Evolutionary conservation across 2,113 vertebrate species (phyloP).

Genomic region (Leucoraja erinaceus): DNA sequence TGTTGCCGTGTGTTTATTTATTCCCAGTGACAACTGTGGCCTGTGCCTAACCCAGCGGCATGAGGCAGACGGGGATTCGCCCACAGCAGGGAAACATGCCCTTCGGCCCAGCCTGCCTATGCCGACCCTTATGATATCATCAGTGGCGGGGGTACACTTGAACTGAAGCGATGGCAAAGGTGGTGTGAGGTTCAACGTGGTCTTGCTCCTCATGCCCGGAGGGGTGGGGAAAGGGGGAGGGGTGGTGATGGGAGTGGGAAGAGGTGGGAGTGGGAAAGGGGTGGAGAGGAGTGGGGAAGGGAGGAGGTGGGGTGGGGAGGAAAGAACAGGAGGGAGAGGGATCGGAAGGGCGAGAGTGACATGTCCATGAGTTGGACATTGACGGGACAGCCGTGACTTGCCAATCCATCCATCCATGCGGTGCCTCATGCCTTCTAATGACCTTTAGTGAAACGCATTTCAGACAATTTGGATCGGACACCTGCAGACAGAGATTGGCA

Average conservation of each 20-base stretch:
- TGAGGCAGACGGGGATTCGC: background rate
- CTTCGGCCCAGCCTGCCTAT: no score
- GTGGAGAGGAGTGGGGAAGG: no score
- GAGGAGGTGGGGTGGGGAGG: no score
- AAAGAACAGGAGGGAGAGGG: background rate
- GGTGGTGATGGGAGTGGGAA: background rate
- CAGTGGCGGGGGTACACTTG: background rate
- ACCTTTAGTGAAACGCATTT: slow-evolving; percentile 9
- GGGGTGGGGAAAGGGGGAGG: no score
- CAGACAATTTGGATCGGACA: background rate
- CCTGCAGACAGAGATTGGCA: background rate
- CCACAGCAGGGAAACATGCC: no score
- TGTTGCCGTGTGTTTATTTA: slow-evolving; percentile 22
- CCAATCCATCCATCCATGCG: background rate
- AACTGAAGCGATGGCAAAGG: background rate
- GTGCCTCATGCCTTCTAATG: background rate
- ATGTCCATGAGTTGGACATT: no score
- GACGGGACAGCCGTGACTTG: background rate
- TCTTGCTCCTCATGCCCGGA: background rate
- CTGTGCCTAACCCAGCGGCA: background rate
- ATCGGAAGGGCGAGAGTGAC: background rate
- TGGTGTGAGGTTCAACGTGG: background rate
- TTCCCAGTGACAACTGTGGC: background rate
- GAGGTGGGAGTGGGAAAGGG: background rate
- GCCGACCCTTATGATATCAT: background rate